Conservation (phyloP, 2,113 vertebrate species). For the Ivindomyrus marchei region DNA sequence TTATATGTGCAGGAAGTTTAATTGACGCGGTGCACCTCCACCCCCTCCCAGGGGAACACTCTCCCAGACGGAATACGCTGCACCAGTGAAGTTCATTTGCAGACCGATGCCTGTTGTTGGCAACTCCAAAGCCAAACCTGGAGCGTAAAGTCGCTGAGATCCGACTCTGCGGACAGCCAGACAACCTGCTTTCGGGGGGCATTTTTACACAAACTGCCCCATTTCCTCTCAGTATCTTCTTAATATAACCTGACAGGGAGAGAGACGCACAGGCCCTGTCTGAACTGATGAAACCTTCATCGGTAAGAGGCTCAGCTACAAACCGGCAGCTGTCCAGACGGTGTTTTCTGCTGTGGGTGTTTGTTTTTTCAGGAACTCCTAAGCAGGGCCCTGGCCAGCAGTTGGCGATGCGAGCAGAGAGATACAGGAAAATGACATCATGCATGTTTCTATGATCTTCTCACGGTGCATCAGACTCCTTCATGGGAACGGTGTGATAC, state of each 20-base stretch:
- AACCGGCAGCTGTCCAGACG: neutral
- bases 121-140: neutral
- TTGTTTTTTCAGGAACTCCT: neutral
- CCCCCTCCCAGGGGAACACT: neutral
- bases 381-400: neutral
- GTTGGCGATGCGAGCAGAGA: neutral
- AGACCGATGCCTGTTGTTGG: neutral
- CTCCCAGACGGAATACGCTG: neutral
- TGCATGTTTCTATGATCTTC: no score
- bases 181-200: neutral
- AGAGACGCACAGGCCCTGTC: neutral
- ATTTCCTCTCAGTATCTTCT: neutral
- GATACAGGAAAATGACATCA: neutral
- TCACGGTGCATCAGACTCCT: neutral
- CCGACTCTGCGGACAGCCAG: neutral
- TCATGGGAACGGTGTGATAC: neutral
- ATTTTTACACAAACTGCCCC: neutral
- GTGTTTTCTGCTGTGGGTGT: neutral
- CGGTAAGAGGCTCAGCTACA: neutral
- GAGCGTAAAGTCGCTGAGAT: neutral
- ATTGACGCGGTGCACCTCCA: neutral
- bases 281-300: neutral
- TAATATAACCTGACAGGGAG: neutral
- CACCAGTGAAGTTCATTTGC: no score
- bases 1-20: conserved; percentile 5